Base-by-base conservation (phyloP, 2,797 vertebrate species). In the Taeniopygia guttata region DNA sequence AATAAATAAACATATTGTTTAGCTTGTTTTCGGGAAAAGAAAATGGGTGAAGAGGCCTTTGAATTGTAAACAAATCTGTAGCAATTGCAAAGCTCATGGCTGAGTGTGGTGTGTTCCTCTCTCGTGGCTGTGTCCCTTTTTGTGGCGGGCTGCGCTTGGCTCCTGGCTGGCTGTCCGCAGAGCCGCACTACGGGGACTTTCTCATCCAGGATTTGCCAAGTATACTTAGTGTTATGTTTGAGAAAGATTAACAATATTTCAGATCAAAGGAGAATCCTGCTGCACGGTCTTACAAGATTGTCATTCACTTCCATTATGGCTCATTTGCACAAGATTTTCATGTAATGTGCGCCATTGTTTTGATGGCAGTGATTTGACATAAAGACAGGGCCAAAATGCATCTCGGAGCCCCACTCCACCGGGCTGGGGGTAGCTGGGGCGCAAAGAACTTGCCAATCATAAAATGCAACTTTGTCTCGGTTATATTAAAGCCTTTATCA, bases 271-370 rank as follows among this genome's bases (percentile, higher is more conserved):
- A 98, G 96, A 97, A 98, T 94, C 98, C 98, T 97, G 98, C 98
- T 98, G 98, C 96, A 98, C 95, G 87, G 97, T 98, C 97, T 98
- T 98, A 98, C 89, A 86, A 98, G 97, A 98, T 97, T 98, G 98
- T 98, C 98, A 98, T 98, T 98, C 98, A 97, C 93, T 97, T 97
- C 97, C 97, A 98, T 98, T 97, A 97, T 96, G 97, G 97, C 97
- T 98, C 97, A 98, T 98, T 98, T 97, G 98, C 97, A 98, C 97
- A 97, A 97, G 97, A 98, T 98, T 98, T 98, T 98, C 98, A 96
- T 98, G 98, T 98, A 98, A 99, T 98, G 98, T 98, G 98, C 97
- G 94, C 98, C 97, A 97, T 98, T 98, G 98, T 98, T 98, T 98
- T 97, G 97, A 97, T 98, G 97, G 97, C 97, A 97, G 97, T 96